Conservation (phyloP, 2,888 invertebrate genomes). For the Zeuzera pyrina region DNA sequence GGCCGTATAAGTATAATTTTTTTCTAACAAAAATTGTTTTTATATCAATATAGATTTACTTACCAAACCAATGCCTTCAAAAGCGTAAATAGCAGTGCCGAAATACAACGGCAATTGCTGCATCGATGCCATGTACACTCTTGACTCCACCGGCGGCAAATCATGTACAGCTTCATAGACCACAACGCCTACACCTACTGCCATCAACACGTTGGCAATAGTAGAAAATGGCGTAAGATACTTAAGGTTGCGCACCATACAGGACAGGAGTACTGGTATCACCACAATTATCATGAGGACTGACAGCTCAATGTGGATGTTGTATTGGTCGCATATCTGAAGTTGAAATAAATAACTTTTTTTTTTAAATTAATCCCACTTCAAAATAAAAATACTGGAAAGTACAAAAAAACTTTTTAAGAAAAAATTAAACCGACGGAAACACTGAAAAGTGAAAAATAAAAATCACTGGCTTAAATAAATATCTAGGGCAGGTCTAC, state of each 20-base stretch:
- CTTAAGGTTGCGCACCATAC: slow-evolving; percentile 88
- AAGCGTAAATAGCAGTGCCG: slow-evolving; percentile 96
- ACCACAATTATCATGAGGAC: slow-evolving; percentile 82
- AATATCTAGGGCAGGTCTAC: no score
- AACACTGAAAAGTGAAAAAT: no score
- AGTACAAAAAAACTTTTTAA: no score
- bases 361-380: not conserved
- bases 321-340: slow-evolving; percentile 79
- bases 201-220: slow-evolving; percentile 89
- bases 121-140: slow-evolving; percentile 75
- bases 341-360: slow-evolving; percentile 19
- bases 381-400: no score
- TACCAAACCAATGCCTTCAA: slow-evolving; percentile 95
- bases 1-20: no score
- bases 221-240: slow-evolving; percentile 93
- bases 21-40: not conserved
- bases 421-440: no score
- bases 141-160: slow-evolving; percentile 75
- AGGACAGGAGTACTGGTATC: slow-evolving; percentile 80
- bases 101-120: slow-evolving; percentile 88
- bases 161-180: slow-evolving; percentile 83
- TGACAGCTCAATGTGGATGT: slow-evolving; percentile 75
- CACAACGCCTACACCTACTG: slow-evolving; percentile 81
- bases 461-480: no score
- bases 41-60: slow-evolving; percentile 29